phyloP scores from a whole-genome alignment of 2,888 invertebrate species.

The Oligia fasciuncula region DNA sequence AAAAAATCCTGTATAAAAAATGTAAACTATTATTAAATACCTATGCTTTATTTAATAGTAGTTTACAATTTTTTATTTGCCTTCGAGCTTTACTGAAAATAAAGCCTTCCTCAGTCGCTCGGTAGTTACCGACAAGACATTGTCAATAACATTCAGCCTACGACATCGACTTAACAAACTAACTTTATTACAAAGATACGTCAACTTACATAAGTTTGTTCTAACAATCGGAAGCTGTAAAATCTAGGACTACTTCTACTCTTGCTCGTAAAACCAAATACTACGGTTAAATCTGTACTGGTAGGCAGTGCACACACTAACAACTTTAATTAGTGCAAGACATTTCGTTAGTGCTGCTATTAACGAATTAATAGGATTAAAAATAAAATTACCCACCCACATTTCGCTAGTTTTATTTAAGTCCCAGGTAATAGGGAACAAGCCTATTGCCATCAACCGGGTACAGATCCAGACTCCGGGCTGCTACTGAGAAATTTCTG shows the following conservation, averaged over 20 bases:
- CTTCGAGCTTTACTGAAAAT: background rate
- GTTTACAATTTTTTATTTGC: too few species aligned
- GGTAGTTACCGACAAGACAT: background rate
- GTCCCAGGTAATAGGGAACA: too few species aligned
- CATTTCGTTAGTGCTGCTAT: background rate
- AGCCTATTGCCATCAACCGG: background rate
- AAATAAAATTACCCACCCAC: background rate
- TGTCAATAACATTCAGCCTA: background rate
- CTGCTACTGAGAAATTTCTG: too few species aligned
- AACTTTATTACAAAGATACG: constrained; percentile 14
- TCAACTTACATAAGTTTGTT: constrained; percentile 31
- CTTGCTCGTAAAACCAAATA: constrained; percentile 45
- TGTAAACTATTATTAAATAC: background rate
- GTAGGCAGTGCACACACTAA: constrained; percentile 4
- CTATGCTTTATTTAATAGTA: background rate
- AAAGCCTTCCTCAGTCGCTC: background rate
- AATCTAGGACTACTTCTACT: constrained; percentile 56
- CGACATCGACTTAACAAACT: background rate
- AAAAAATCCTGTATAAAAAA: background rate
- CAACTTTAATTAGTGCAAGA: background rate
- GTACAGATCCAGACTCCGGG: background rate
- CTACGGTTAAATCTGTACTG: constrained; percentile 32
- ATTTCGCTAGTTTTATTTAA: too few species aligned
- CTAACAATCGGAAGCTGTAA: constrained; percentile 49
- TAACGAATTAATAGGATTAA: too few species aligned